Conservation (phyloP, 1,140 invertebrate species). For the Araneus ventricosus region DNA sequence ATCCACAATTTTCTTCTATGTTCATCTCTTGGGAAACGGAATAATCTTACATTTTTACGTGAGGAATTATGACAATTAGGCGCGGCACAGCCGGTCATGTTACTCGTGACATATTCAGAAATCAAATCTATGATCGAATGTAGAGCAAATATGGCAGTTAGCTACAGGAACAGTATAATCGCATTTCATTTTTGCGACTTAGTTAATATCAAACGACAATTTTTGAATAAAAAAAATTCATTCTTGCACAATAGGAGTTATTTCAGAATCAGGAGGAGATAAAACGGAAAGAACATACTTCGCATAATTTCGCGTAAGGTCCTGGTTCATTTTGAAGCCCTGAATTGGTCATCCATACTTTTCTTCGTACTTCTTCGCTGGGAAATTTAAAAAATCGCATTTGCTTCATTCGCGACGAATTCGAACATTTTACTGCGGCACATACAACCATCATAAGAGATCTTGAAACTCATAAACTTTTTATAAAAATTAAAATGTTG, state of each 20-base stretch:
- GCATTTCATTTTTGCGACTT: not conserved
- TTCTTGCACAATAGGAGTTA: too few relatives aligned
- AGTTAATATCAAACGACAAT: not conserved
- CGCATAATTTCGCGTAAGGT: slow-evolving; percentile 62
- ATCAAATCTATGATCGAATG: not conserved
- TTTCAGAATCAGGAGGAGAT: too few relatives aligned
- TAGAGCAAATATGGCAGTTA: slow-evolving; percentile 36
- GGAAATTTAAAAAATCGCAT: slow-evolving; percentile 72
- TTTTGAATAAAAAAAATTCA: too few relatives aligned
- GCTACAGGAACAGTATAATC: not conserved
- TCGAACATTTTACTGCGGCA: slow-evolving; percentile 65
- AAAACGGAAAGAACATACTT: slow-evolving; percentile 32
- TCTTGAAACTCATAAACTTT: not conserved
- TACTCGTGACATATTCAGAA: slow-evolving; percentile 23
- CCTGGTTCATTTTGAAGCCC: slow-evolving; percentile 59
- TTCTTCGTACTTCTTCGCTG: slow-evolving; percentile 61
- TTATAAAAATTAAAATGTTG: not conserved
- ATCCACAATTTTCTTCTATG: slow-evolving; percentile 46
- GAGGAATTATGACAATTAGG: slow-evolving; percentile 57
- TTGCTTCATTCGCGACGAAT: slow-evolving; percentile 68
- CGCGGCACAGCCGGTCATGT: slow-evolving; percentile 45
- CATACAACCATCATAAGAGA: slow-evolving; percentile 57
- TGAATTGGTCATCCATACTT: slow-evolving; percentile 64
- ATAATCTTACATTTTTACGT: slow-evolving; percentile 53
- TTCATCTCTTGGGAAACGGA: slow-evolving; percentile 55